Percentiles rank a stretch among this genome's conserved stretches.
Conservation (phyloP, 2,797 vertebrate genomes). For the Alcedo atthis region DNA sequence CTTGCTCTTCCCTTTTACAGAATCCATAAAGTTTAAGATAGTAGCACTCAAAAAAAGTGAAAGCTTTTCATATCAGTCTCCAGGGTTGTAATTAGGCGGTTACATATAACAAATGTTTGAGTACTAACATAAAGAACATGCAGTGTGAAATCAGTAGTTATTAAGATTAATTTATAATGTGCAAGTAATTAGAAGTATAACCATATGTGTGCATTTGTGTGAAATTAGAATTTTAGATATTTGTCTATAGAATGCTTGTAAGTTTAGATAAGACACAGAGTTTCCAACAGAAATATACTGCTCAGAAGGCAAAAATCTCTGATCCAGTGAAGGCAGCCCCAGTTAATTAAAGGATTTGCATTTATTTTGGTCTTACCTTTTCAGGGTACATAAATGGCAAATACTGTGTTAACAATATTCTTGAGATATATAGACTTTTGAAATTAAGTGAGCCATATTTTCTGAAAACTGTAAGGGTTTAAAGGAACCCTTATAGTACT, state of each 20-base stretch:
- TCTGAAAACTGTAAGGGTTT: not conserved
- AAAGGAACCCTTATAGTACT: not conserved
- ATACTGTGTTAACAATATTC: not conserved
- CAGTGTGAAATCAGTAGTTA: not conserved
- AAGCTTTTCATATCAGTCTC: not conserved
- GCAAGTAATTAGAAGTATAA: not conserved
- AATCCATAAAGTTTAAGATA: not conserved
- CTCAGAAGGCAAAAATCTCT: not conserved
- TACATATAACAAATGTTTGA: not conserved
- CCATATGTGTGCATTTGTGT: not conserved
- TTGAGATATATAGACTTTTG: not conserved
- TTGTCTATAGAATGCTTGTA: not conserved
- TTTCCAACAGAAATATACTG: not conserved
- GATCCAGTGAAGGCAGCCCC: not conserved
- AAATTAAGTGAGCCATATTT: not conserved
- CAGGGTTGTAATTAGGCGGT: not conserved
- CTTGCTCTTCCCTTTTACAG: not conserved
- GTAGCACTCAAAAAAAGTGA: not conserved
- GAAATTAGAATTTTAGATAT: not conserved
- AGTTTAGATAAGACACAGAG: not conserved
- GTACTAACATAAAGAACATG: not conserved
- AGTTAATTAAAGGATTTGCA: not conserved
- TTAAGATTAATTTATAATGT: not conserved
- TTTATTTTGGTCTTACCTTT: not conserved
- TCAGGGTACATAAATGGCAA: not conserved